Conservation (phyloP, 2,888 invertebrate genomes). For the Cataglyphis albicans region DNA sequence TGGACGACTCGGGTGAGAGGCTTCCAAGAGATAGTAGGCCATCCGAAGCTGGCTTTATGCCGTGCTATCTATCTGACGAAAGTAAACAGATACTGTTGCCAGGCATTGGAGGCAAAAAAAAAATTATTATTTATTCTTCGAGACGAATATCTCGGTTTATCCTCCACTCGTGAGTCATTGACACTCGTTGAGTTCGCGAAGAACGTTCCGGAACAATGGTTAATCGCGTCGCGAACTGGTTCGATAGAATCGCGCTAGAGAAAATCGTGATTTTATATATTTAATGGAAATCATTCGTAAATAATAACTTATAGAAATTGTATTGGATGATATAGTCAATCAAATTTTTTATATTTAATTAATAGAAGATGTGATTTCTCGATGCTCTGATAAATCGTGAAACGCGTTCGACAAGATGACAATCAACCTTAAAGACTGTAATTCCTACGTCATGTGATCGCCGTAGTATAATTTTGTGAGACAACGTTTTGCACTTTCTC, state of each 20-base stretch:
- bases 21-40: constrained; percentile 85
- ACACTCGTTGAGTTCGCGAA: neutral
- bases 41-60: constrained; percentile 77
- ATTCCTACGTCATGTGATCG: constrained; percentile 19
- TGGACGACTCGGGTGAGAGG: constrained; percentile 84
- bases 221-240: neutral
- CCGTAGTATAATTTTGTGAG: constrained; percentile 9
- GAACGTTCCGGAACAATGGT: constrained; percentile 3
- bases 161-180: constrained; percentile 20
- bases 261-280: neutral
- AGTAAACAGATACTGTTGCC: constrained; percentile 75
- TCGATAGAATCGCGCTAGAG: neutral
- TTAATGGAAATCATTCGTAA: neutral
- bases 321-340: neutral
- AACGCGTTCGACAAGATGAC: neutral
- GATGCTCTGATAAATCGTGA: neutral
- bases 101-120: constrained; percentile 57
- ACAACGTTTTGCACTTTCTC: constrained; percentile 47
- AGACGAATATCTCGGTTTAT: constrained; percentile 39
- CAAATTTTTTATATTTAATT: constrained; percentile 20
- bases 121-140: constrained; percentile 51
- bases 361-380: neutral
- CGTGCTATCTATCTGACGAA: constrained; percentile 76
- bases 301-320: constrained; percentile 4
- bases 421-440: neutral